Evolutionary conservation across 2,888 invertebrate species (phyloP).

Genomic region (Stenotaenia linearis): DNA sequence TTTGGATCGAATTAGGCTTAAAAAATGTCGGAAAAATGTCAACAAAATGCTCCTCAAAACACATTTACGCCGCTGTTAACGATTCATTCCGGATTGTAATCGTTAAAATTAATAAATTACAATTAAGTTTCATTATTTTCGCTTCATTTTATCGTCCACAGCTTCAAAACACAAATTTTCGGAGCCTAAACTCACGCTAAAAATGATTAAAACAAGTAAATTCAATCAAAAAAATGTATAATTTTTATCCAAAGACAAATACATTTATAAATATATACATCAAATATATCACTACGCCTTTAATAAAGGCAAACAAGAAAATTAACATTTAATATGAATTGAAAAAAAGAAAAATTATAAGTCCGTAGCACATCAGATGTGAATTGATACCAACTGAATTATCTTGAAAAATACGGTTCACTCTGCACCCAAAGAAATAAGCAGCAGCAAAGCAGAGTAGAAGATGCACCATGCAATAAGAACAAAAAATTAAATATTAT

Average conservation of each 20-base stretch:
- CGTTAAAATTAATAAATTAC: too few relatives aligned
- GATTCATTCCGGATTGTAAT: too few relatives aligned
- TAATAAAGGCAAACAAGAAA: neutral
- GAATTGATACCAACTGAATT: neutral
- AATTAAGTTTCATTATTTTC: too few relatives aligned
- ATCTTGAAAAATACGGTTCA: neutral
- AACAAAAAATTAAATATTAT: neutral
- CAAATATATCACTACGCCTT: neutral
- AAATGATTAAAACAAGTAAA: too few relatives aligned
- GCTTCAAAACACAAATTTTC: too few relatives aligned
- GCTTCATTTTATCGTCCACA: too few relatives aligned
- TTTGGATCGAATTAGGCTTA: neutral
- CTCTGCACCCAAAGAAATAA: neutral
- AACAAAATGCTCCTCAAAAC: too few relatives aligned
- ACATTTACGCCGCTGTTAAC: too few relatives aligned
- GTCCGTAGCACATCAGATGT: neutral
- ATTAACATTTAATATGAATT: too few relatives aligned
- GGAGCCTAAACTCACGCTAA: too few relatives aligned
- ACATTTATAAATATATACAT: neutral
- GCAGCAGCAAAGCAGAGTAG: neutral
- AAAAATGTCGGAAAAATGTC: too few relatives aligned
- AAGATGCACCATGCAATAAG: neutral
- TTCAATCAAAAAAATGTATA: neutral
- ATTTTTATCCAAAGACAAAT: neutral
- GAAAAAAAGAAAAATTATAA: neutral